A percentile compares a stretch with the other conserved stretches of the same genome.
phyloP scores from a whole-genome alignment of 1,140 invertebrate species.

The Drosophila malerkotliana region DNA sequence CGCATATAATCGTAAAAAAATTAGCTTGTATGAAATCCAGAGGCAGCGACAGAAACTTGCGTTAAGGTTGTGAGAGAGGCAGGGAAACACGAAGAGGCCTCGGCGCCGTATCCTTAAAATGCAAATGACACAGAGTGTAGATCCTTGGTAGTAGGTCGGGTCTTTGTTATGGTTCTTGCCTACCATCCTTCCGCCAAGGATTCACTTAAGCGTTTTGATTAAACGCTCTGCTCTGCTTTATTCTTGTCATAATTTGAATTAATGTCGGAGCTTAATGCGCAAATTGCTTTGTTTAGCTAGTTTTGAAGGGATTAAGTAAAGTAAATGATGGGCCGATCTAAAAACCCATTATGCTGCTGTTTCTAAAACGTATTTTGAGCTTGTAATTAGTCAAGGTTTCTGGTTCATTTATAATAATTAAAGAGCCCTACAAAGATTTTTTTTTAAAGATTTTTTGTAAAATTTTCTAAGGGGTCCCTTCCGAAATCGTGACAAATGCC shows the following conservation, averaged over 20 bases:
- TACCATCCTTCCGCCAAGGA: conserved; percentile 14
- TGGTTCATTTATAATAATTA: conserved; percentile 17
- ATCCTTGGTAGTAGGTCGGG: conserved; percentile 33
- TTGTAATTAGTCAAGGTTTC: background rate
- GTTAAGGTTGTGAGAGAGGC: background rate
- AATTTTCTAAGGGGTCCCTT: too few species aligned
- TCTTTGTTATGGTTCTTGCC: conserved; percentile 8
- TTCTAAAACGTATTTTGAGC: background rate
- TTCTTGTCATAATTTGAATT: conserved; percentile 49
- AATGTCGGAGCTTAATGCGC: conserved; percentile 23
- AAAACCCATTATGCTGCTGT: background rate
- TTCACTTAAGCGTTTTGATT: conserved; percentile 57
- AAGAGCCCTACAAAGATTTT: background rate
- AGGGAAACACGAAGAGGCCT: conserved; percentile 2
- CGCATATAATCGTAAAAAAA: conserved; percentile 70
- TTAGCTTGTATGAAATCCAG: conserved; percentile 64
- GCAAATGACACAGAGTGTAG: conserved; percentile 48
- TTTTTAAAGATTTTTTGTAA: too few species aligned
- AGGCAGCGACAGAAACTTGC: conserved; percentile 20
- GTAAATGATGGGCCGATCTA: conserved; percentile 2
- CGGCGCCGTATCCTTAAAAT: conserved; percentile 31
- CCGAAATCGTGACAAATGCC: too few species aligned
- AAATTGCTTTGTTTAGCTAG: conserved; percentile 45
- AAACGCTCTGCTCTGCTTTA: conserved; percentile 42
- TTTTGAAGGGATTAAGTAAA: conserved; percentile 40